Percentiles rank a stretch among this genome's conserved stretches.
phyloP scores from a whole-genome alignment of 2,113 vertebrate genomes.

The Rhodinocichla rosea region DNA sequence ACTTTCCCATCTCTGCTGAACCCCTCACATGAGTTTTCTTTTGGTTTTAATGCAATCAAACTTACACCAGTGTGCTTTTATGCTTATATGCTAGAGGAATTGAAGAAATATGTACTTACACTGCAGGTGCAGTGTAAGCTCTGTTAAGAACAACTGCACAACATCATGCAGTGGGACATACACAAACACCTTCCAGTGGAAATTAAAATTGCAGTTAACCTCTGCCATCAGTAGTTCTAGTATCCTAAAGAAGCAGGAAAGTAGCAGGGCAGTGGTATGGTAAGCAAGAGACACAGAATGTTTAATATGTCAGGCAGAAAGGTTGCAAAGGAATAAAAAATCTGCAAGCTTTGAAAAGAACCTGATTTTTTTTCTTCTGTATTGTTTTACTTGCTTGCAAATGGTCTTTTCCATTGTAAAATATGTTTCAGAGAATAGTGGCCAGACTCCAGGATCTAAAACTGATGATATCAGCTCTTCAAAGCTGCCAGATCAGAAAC shows the following conservation, averaged over 20 bases:
- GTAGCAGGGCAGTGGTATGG: neutral
- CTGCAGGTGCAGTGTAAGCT: neutral
- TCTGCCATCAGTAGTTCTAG: neutral
- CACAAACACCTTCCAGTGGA: neutral
- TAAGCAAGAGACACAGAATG: neutral
- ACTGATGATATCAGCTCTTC: slow-evolving; percentile 64
- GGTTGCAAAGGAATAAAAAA: neutral
- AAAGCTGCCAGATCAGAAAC: slow-evolving; percentile 63
- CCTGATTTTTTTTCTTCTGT: neutral
- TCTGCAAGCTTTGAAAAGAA: neutral
- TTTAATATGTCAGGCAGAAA: neutral
- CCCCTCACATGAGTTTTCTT: neutral
- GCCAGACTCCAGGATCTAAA: slow-evolving; percentile 57
- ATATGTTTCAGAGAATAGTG: slow-evolving; percentile 34
- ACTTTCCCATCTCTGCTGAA: neutral
- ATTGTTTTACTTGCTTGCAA: slow-evolving; percentile 22
- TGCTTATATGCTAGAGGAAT: neutral
- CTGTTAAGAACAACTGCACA: neutral
- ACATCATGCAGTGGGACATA: neutral
- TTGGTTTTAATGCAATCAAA: neutral
- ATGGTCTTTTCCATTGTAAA: slow-evolving; percentile 36
- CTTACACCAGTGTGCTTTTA: neutral
- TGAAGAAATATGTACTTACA: neutral
- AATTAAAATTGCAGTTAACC: neutral
- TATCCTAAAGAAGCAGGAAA: neutral